Evolutionary conservation across 2,888 invertebrate genomes (phyloP), one percentile per base, ranked within the genome.

Genomic region (Melinaea marsaeus): DNA sequence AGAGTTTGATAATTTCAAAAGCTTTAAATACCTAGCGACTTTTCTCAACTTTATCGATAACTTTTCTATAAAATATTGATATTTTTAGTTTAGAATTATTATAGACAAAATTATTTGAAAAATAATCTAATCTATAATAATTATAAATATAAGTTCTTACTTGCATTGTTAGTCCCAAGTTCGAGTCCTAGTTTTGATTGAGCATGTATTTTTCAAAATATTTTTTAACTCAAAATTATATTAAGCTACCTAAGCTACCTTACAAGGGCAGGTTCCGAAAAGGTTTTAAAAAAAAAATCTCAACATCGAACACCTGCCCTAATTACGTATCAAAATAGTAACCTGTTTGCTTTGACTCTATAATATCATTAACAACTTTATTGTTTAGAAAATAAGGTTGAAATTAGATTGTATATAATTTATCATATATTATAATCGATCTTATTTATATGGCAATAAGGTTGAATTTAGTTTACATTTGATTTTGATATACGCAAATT

Each of bases 261-360:
- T 22, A 22, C 7, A 32, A 51, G 51, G 51, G 51, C 32, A 13
- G 51, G 13, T 51, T 9, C 32, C 51, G 11, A 51, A 32, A 51
- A 51, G 9, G 22, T 48, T n/a, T 48, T 58, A 51, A 55, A 62
- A 63, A 58, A 58, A 64, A 63, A 64, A 65, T 65, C 71, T 60
- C 65, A 66, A 65, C 66, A 64, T 60, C 59, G 66, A 66, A 69
- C 71, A 72, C 71, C 71, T 71, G 71, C 71, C 66, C 71, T 67
- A 70, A 71, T 72, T 72, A 69, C 66, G 61, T 65, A 66, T 64
- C 67, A 67, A 67, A 66, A 70, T 65, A 62, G 62, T 60, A 47
- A 55, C 61, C 58, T 65, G 61, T 55, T 64, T 33, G 22, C 55
- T 64, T 55, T 61, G 22, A 48, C 37, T 22, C 3, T n/a, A 22